phyloP scores from a whole-genome alignment of 2,113 vertebrate genomes.

The Alligator sinensis region DNA sequence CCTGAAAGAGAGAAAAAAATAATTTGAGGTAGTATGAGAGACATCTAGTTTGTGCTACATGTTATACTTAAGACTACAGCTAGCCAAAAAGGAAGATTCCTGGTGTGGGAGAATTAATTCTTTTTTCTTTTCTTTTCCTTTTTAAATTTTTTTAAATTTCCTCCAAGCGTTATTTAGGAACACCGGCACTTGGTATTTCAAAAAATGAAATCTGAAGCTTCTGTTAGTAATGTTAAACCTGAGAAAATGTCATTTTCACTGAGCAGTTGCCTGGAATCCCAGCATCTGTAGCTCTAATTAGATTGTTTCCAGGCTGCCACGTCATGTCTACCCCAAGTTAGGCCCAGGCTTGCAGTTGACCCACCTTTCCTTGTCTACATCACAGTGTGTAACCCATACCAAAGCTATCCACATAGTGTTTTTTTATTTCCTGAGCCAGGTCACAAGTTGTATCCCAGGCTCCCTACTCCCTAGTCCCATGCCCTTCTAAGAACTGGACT shows the following conservation, averaged over 20 bases:
- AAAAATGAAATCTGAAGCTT: constrained; percentile 19
- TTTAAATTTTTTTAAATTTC: too few relatives aligned
- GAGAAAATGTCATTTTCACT: constrained; percentile 50
- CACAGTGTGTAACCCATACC: too few relatives aligned
- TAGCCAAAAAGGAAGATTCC: background rate
- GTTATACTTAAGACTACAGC: constrained; percentile 1
- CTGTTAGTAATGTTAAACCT: constrained; percentile 14
- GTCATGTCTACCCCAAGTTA: too few relatives aligned
- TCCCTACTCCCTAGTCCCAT: too few relatives aligned
- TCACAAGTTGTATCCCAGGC: too few relatives aligned
- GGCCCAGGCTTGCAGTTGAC: too few relatives aligned
- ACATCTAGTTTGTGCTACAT: background rate
- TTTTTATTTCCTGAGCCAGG: too few relatives aligned
- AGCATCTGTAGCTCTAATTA: background rate
- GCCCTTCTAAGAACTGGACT: too few relatives aligned
- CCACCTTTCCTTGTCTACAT: too few relatives aligned
- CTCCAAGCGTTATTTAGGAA: constrained; percentile 26
- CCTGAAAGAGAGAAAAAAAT: background rate
- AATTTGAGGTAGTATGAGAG: constrained; percentile 16
- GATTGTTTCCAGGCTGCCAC: background rate
- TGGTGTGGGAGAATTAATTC: too few relatives aligned
- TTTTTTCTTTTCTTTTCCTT: too few relatives aligned
- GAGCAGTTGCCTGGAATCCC: background rate
- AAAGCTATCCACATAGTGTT: too few relatives aligned
- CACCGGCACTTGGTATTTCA: background rate